Evolutionary conservation across 2,113 vertebrate genomes (phyloP), one percentile per base, ranked within the genome.

Genomic region (Platichthys flesus): DNA sequence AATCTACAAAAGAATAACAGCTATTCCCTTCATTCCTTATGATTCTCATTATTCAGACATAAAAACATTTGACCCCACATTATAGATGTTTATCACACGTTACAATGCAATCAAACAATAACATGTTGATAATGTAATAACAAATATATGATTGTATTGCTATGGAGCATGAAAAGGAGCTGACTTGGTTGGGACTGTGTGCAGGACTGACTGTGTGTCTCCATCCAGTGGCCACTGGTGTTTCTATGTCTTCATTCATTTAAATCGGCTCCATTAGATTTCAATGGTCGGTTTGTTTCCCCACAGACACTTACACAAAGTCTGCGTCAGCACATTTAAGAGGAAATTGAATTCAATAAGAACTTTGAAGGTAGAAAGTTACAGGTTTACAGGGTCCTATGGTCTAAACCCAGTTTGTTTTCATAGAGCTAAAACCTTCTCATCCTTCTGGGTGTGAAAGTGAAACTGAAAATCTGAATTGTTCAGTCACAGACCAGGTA

Each of bases 181-280:
- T 64, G 24, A 24, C 47, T 13, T 5, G 8, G 20, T 37, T 40
- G 20, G 62, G 45, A 55, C 12, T 66, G 14, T 59, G n/a, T 64
- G 9, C 31, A 13, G 21, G 23, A 68, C 8, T 67, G 23, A 9
- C 63, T 1, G 1, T 76, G 21, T 79, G 58, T 82, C 70, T 75
- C 84, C 78, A 86, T 74, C 74, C 40, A 61, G 72, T 76, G 81
- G 64, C 67, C 28, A 18, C n/a, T 14, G 13, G 13, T 62, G 42
- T 54, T 71, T 51, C 62, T 71, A 26, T 40, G 4, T 4, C 20
- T 0, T 10, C 18, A 12, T 28, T 58, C 12, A 31, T 51, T 69
- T 24, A 57, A 67, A 42, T 31, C 59, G 45, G 0, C 40, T 23
- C 61, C 4, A 14, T 42, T 35, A 52, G 8, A 9, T 9, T 37